Evolutionary conservation across 1,140 invertebrate species (phyloP), one percentile per base, ranked within the genome.

Genomic region (Zaprionus davidi): DNA sequence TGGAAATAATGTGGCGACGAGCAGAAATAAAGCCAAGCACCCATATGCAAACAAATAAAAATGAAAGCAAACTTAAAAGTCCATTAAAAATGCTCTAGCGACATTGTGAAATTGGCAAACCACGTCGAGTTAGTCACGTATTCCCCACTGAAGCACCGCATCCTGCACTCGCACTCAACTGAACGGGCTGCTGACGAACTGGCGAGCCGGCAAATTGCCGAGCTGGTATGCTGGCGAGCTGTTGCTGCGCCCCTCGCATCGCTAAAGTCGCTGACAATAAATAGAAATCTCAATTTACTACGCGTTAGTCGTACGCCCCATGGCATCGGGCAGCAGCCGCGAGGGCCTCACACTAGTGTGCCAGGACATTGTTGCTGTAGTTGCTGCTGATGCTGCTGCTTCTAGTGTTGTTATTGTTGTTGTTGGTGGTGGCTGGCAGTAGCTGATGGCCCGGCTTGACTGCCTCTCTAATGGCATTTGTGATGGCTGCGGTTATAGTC

Each of bases 241-340:
- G 38, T 46, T 68, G 57, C 46, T 69, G 66, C 38, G 36, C 56
- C 55, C 59, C 60, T 51, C 65, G 53, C 63, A 68, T 63, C 71
- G 63, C 17, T 36, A 77, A 67, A 67, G 80, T 80, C 66, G 75
- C 68, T 68, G 71, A 90, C 85, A 88, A 88, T 88, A 88, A 88
- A 88, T 88, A 90, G 85, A 88, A 88, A 88, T 88, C 84, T 88
- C 81, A 90, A 88, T 88, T 84, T 88, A 88, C 85, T 78, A 90
- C 87, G 81, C 84, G 85, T 84, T 90, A 81, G 82, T 76, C 74
- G 59, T 71, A 53, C 65, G 67, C 44, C 41, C 41, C 38, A 51
- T 63, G 28, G 66, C 63, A 41, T 2, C 13, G n/a, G 76, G 68
- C 53, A 68, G 41, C 36, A 51, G 67, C 26, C 31, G 56, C 13